phyloP scores from a whole-genome alignment of 2,888 invertebrate genomes.

The Yponomeuta cagnagella region DNA sequence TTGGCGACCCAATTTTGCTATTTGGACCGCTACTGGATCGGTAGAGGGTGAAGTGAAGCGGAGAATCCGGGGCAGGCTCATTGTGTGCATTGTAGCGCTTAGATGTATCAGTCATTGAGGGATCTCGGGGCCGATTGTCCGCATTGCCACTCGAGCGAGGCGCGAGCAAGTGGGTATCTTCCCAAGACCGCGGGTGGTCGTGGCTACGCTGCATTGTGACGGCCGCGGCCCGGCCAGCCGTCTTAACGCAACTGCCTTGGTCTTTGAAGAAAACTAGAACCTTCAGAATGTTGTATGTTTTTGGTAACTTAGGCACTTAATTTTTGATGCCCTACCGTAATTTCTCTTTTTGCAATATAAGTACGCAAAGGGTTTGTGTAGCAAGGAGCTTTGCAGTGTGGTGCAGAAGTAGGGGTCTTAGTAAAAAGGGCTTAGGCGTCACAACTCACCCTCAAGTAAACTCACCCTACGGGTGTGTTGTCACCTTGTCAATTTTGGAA shows the following conservation, averaged over 20 bases:
- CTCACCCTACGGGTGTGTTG: too few species aligned
- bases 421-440: too few species aligned
- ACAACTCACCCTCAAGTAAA: too few species aligned
- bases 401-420: too few species aligned
- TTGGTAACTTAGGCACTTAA: neutral
- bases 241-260: constrained; percentile 45
- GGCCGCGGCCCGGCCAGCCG: constrained; percentile 29
- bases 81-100: constrained; percentile 25
- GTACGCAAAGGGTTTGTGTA: neutral
- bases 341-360: neutral
- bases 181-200: constrained; percentile 60
- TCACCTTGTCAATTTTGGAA: too few species aligned
- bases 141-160: constrained; percentile 55
- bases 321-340: neutral
- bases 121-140: constrained; percentile 39
- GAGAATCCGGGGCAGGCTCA: constrained; percentile 4
- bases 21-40: constrained; percentile 40
- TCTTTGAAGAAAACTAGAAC: constrained; percentile 19
- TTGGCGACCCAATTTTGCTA: constrained; percentile 45
- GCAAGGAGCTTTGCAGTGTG: too few species aligned
- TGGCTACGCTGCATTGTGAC: constrained; percentile 25
- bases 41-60: constrained; percentile 21
- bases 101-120: constrained; percentile 48
- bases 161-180: constrained; percentile 16
- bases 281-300: constrained; percentile 20